Percentiles rank a stretch among this genome's conserved stretches.
These are phyloP conservation scores for Avahi laniger DNA, from an alignment of 2,797 vertebrate genomes.

Conservation along the genomic window DNA sequence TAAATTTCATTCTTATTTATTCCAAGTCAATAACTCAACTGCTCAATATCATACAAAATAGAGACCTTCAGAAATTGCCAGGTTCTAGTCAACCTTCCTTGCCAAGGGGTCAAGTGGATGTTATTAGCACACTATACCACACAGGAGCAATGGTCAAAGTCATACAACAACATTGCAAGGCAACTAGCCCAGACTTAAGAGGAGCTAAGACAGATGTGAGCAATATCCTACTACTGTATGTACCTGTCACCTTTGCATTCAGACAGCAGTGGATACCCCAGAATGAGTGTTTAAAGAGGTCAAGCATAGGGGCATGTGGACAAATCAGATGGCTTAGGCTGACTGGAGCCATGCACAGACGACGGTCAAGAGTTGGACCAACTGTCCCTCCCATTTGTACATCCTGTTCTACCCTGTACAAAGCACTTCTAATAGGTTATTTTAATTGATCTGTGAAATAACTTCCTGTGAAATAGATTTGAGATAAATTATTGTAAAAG, in stretches of 20 bases:
- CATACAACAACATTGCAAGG: not conserved
- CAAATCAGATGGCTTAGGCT: not conserved
- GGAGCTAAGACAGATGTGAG: not conserved
- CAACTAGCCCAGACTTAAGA: not conserved
- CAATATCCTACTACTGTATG: not conserved
- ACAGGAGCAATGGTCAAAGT: not conserved
- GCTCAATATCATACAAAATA: not conserved
- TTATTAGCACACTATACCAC: not conserved
- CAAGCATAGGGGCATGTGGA: not conserved
- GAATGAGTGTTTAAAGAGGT: constrained; percentile 1
- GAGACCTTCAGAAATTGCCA: not conserved
- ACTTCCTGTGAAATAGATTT: not conserved
- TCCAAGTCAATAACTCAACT: not conserved
- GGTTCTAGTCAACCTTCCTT: not conserved
- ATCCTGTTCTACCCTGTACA: not conserved
- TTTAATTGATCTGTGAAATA: constrained; percentile 18
- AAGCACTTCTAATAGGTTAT: not conserved
- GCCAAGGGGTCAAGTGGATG: not conserved
- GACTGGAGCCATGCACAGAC: constrained; percentile 1
- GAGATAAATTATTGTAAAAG: constrained; percentile 44
- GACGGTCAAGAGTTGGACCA: not conserved
- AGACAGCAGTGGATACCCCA: not conserved
- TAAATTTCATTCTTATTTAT: not conserved
- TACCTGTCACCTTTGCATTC: not conserved
- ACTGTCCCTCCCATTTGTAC: not conserved